Evolutionary conservation across 2,888 invertebrate genomes (phyloP).

Genomic region (Tromatobia lineatoria): DNA sequence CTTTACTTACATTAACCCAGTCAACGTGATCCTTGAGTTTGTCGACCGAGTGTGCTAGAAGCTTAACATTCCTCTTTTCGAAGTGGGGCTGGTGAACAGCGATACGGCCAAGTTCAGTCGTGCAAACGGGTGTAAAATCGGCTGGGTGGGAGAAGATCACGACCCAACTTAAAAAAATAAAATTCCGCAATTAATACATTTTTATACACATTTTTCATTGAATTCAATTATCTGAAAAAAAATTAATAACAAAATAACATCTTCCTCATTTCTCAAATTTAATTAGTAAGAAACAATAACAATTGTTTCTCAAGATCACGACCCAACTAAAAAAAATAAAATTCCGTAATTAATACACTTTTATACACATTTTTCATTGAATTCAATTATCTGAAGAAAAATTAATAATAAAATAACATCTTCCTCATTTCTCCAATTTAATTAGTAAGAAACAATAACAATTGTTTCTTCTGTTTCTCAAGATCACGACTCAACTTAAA

Average conservation of each 20-base stretch:
- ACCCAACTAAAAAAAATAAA: conserved; percentile 89
- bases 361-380: background rate
- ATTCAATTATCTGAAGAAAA: background rate
- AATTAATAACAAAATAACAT: no score
- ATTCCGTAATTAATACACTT: no score
- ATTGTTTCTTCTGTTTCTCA: no score
- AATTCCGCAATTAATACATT: no score
- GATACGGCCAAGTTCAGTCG: conserved; percentile 93
- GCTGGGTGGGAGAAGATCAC: conserved; percentile 95
- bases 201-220: background rate
- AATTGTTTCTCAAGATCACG: no score
- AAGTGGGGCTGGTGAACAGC: conserved; percentile 91
- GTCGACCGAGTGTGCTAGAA: conserved; percentile 94
- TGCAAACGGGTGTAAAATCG: conserved; percentile 96
- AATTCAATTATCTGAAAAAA: background rate
- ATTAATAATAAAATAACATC: no score
- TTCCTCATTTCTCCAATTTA: no score
- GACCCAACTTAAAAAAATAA: conserved; percentile 89
- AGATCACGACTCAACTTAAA: conserved; percentile 93
- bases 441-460: no score
- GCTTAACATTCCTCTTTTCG: conserved; percentile 90
- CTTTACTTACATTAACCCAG: conserved; percentile 89
- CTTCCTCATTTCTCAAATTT: no score
- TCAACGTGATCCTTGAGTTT: conserved; percentile 90
- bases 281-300: no score